Evolutionary conservation across 2,113 vertebrate genomes (phyloP).

Genomic region (Sinocyclocheilus anophthalmus): DNA sequence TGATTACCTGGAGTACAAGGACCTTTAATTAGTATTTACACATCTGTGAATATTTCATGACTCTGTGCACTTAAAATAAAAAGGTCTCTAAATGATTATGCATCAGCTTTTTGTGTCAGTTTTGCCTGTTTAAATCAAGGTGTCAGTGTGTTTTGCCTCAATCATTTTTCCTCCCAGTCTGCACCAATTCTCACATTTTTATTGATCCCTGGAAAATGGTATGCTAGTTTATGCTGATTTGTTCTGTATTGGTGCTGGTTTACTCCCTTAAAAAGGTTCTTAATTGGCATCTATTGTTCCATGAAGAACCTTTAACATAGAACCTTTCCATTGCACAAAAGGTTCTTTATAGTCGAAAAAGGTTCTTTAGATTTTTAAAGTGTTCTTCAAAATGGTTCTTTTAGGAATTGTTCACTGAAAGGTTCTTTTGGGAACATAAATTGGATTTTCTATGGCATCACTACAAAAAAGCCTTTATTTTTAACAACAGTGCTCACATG

Average conservation of each 20-base stretch:
- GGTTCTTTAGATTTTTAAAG: no score
- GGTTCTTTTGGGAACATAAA: no score
- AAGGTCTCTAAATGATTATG: not conserved
- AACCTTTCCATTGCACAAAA: no score
- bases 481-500: no score
- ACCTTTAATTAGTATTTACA: not conserved
- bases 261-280: no score
- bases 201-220: not conserved
- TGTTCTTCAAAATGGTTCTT: no score
- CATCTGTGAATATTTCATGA: conserved; percentile 6
- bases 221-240: not conserved
- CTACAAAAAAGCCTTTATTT: no score
- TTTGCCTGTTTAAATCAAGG: not conserved
- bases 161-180: not conserved
- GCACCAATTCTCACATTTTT: not conserved
- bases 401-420: no score
- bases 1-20: not conserved
- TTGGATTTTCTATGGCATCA: no score
- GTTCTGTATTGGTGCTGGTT: not conserved
- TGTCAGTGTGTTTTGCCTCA: not conserved
- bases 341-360: no score
- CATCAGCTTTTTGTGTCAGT: not conserved
- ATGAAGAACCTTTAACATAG: no score
- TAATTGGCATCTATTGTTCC: no score
- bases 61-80: not conserved